Evolutionary conservation across 92 coral and sea anemone genomes (phyloP).

Genomic region (Ricordea florida): DNA sequence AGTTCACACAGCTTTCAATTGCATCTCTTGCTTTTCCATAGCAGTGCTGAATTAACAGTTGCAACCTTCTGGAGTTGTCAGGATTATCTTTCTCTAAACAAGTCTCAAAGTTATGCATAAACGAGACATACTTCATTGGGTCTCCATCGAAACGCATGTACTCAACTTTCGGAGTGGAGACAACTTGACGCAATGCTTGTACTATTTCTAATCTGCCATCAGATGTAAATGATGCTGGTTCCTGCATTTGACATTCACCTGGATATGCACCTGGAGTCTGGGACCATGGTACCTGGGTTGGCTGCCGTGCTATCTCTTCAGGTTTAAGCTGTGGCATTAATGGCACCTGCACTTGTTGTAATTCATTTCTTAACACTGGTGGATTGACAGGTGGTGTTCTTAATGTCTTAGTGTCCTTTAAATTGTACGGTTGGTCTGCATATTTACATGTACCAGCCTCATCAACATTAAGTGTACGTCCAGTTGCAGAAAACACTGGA

Average conservation of each 20-base stretch:
- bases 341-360: neutral
- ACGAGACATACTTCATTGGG: slow-evolving; percentile 15
- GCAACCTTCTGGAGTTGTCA: slow-evolving; percentile 17
- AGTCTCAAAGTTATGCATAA: slow-evolving; percentile 23
- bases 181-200: too few species aligned
- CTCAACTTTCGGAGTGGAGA: slow-evolving; percentile 33
- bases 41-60: too few species aligned
- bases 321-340: too few species aligned
- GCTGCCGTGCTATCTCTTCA: neutral
- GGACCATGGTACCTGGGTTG: too few species aligned
- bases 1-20: too few species aligned
- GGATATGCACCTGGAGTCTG: too few species aligned
- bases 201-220: too few species aligned
- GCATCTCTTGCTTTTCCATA: too few species aligned
- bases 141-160: slow-evolving; percentile 38
- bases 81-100: slow-evolving; percentile 3
- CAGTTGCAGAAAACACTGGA: too few species aligned
- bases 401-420: slow-evolving; percentile 1
- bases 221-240: too few species aligned
- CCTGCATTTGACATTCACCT: too few species aligned
- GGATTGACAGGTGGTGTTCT: neutral
- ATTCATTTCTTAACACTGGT: neutral
- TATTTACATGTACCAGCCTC: neutral
- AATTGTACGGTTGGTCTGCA: neutral
- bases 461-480: neutral